These are phyloP conservation scores for Cherax destructor DNA, from an alignment of 1,140 invertebrate species.

Conservation along the genomic window DNA sequence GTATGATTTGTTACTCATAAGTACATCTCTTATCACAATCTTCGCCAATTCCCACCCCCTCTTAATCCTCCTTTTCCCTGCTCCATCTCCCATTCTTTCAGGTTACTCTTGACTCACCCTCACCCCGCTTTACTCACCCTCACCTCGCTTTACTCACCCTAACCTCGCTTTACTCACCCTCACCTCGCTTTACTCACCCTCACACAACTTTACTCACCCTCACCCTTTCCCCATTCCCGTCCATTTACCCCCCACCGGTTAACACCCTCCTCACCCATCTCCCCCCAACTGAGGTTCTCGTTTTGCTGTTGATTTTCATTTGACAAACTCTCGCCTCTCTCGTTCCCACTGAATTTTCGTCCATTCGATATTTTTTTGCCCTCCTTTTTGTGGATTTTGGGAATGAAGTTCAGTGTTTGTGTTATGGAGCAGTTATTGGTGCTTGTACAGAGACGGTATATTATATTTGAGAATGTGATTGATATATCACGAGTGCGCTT, in stretches of 20 bases:
- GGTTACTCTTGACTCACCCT: not conserved
- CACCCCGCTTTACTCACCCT: not conserved
- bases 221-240: not conserved
- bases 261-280: no score
- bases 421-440: no score
- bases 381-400: no score
- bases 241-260: not conserved
- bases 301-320: no score
- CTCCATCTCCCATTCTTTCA: not conserved
- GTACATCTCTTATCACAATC: not conserved
- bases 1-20: not conserved
- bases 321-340: no score
- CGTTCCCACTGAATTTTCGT: not conserved
- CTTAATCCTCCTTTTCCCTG: not conserved
- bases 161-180: not conserved
- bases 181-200: not conserved
- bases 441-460: no score
- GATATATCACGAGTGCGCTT: no score
- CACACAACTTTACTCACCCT: no score
- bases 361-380: no score
- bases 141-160: not conserved
- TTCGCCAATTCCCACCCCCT: not conserved
- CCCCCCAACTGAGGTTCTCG: no score
- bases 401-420: no score
- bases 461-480: no score